Evolutionary conservation across 30 jellyfish, hydroid and myxozoan species (phyloP).

Genomic region (Catostylus mosaicus): DNA sequence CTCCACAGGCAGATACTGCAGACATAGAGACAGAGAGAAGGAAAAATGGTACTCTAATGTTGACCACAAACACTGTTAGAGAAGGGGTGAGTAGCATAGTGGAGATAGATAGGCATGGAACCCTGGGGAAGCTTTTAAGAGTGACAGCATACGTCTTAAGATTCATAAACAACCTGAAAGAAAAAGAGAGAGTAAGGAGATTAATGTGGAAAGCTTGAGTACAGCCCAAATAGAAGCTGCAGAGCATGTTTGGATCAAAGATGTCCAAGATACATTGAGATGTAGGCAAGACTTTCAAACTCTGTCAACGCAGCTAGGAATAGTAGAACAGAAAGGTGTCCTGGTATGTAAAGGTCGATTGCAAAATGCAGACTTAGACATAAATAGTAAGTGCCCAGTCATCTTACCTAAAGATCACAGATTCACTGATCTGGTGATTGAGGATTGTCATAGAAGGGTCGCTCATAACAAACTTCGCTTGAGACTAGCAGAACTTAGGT

Average conservation of each 20-base stretch:
- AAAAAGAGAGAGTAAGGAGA: too few relatives aligned
- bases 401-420: slow-evolving; percentile 49
- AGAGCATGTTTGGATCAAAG: background rate
- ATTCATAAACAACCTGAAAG: too few relatives aligned
- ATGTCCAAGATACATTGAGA: background rate
- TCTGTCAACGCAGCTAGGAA: slow-evolving; percentile 48
- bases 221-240: too few relatives aligned
- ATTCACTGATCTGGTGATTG: slow-evolving; percentile 45
- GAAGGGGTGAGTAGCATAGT: too few relatives aligned
- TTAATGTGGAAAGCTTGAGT: too few relatives aligned
- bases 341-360: slow-evolving; percentile 59
- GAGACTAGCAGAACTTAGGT: slow-evolving; percentile 66
- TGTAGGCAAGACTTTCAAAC: background rate
- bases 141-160: too few relatives aligned
- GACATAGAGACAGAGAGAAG: too few relatives aligned
- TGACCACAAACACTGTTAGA: too few relatives aligned
- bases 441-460: slow-evolving; percentile 69
- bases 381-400: slow-evolving; percentile 57
- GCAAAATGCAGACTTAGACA: slow-evolving; percentile 60
- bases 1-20: too few relatives aligned
- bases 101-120: too few relatives aligned
- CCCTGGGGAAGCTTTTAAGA: too few relatives aligned
- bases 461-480: slow-evolving; percentile 55
- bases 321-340: slow-evolving; percentile 26
- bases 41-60: too few relatives aligned